Conservation (phyloP, 2,113 vertebrate genomes). For the Charadrius vociferus region DNA sequence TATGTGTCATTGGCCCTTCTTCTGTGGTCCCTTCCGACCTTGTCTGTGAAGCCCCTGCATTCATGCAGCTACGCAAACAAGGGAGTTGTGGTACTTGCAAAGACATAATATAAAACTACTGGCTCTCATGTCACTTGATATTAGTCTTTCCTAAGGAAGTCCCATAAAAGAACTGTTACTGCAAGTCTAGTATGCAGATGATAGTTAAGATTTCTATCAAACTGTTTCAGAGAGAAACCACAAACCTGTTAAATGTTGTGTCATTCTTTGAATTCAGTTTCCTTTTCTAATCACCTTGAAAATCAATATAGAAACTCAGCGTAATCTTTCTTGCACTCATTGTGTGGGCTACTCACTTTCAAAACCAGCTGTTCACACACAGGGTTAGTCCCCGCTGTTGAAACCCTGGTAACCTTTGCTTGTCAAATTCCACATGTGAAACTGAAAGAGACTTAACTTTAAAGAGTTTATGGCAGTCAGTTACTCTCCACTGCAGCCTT, state of each 20-base stretch:
- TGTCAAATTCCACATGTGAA: not conserved
- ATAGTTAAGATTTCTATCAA: not conserved
- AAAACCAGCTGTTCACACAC: constrained; percentile 38
- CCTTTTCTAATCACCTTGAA: not conserved
- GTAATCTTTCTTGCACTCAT: not conserved
- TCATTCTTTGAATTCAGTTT: not conserved
- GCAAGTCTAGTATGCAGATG: not conserved
- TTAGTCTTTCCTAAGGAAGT: not conserved
- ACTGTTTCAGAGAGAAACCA: not conserved
- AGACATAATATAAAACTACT: not conserved
- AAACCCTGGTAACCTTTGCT: constrained; percentile 34
- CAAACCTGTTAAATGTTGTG: not conserved
- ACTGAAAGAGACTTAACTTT: not conserved
- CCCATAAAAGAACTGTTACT: not conserved
- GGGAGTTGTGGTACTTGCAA: not conserved
- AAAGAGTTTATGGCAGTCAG: not conserved
- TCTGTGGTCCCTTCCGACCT: not conserved
- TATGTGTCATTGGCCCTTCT: not conserved
- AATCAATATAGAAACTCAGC: not conserved
- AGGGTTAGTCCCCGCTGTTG: constrained; percentile 9
- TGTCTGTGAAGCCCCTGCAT: not conserved
- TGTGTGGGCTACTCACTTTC: constrained; percentile 22
- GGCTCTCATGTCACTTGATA: not conserved
- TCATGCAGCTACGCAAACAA: not conserved
- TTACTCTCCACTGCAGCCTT: not conserved